phyloP scores from a whole-genome alignment of 1,140 invertebrate species.

The Coelopa frigida region DNA sequence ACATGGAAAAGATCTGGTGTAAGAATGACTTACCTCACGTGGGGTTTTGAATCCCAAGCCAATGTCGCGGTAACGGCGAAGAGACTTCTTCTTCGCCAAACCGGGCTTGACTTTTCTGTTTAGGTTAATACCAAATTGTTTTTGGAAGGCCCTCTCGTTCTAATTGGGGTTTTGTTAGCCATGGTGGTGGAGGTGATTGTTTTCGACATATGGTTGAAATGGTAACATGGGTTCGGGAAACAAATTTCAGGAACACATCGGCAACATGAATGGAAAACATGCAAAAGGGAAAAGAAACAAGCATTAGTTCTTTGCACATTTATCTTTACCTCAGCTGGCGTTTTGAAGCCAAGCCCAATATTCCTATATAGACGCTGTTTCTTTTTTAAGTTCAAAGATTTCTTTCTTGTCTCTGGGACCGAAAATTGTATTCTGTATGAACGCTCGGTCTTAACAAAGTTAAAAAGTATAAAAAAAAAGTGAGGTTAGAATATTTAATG shows the following conservation, averaged over 20 bases:
- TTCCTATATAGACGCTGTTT: slow-evolving; percentile 77
- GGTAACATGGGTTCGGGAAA: too few relatives aligned
- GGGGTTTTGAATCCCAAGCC: slow-evolving; percentile 98
- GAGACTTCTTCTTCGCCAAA: slow-evolving; percentile 64
- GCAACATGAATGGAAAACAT: too few relatives aligned
- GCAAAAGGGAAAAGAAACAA: slow-evolving; percentile 40
- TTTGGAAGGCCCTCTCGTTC: slow-evolving; percentile 90
- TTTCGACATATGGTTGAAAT: too few relatives aligned
- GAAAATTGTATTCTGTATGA: slow-evolving; percentile 95
- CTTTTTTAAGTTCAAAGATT: slow-evolving; percentile 57
- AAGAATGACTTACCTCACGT: slow-evolving; percentile 56
- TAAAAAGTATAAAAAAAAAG: slow-evolving; percentile 22
- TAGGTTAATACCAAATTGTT: slow-evolving; percentile 92
- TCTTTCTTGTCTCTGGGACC: slow-evolving; percentile 89
- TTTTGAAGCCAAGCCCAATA: slow-evolving; percentile 97
- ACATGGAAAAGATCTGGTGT: neutral
- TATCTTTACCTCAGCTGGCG: slow-evolving; percentile 71
- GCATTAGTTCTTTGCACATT: slow-evolving; percentile 41
- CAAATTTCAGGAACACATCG: too few relatives aligned
- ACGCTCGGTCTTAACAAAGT: slow-evolving; percentile 62
- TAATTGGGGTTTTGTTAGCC: too few relatives aligned
- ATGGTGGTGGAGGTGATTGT: too few relatives aligned
- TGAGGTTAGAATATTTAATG: slow-evolving; percentile 26
- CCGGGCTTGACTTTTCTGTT: slow-evolving; percentile 77
- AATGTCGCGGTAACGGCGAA: slow-evolving; percentile 84